phyloP scores from a whole-genome alignment of 2,113 vertebrate genomes.

The Siniperca chuatsi region DNA sequence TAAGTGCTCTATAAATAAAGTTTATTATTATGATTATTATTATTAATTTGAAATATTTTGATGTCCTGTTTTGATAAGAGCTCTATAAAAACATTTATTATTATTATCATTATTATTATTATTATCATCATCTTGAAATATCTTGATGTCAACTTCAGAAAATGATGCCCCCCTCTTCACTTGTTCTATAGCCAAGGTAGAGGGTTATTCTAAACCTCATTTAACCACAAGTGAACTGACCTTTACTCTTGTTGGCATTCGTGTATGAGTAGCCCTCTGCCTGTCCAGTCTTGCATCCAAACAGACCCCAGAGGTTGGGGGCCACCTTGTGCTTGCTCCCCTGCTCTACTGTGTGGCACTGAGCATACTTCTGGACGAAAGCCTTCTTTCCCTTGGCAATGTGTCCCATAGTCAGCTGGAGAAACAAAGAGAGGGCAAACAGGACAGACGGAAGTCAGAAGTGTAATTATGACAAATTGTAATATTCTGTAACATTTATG shows the following conservation, averaged over 20 bases:
- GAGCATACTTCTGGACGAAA: constrained; percentile 88
- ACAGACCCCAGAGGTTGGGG: constrained; percentile 87
- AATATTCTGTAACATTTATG: background rate
- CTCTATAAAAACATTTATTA: too few species aligned
- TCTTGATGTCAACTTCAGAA: background rate
- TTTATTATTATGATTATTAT: background rate
- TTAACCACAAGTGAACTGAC: constrained; percentile 62
- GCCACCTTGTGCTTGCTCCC: constrained; percentile 87
- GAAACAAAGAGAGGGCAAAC: background rate
- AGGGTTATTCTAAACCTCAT: background rate
- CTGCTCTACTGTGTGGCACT: constrained; percentile 88
- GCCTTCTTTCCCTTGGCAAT: constrained; percentile 85
- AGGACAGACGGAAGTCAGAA: background rate
- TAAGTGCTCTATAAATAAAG: too few species aligned
- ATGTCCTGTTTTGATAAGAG: too few species aligned
- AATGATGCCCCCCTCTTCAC: background rate
- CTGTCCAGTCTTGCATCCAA: constrained; percentile 86
- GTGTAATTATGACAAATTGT: background rate
- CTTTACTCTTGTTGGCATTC: constrained; percentile 90
- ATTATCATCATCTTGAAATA: background rate
- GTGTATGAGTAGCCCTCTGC: constrained; percentile 86
- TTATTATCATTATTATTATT: too few species aligned
- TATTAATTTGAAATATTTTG: too few species aligned
- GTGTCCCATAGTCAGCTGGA: constrained; percentile 81
- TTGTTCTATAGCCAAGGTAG: background rate